Conservation (phyloP, 2,888 invertebrate genomes). For the Drosophila lutescens region DNA sequence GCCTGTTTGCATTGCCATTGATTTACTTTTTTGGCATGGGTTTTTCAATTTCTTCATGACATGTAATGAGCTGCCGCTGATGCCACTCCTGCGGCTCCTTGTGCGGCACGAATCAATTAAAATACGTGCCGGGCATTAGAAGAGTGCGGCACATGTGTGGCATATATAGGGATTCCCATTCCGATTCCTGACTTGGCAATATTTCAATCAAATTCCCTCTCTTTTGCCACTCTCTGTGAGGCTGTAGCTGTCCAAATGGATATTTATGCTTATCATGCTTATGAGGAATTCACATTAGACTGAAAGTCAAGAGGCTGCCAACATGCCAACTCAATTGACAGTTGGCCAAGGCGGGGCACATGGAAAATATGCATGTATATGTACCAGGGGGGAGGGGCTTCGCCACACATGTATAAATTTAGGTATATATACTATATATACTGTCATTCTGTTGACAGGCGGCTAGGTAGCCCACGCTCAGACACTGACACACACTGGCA, state of each 20-base stretch:
- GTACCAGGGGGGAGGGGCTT: too few relatives aligned
- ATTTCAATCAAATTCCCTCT: slow-evolving; percentile 43
- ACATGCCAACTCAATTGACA: slow-evolving; percentile 80
- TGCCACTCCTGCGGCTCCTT: slow-evolving; percentile 39
- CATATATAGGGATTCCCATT: neutral
- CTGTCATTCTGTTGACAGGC: slow-evolving; percentile 78
- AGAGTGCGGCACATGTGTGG: slow-evolving; percentile 29
- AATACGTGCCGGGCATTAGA: slow-evolving; percentile 81
- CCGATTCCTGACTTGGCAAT: slow-evolving; percentile 63
- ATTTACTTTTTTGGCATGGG: slow-evolving; percentile 47
- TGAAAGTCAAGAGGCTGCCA: slow-evolving; percentile 76
- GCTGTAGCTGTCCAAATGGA: slow-evolving; percentile 30
- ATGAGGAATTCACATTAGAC: slow-evolving; percentile 75
- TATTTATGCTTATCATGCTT: slow-evolving; percentile 69
- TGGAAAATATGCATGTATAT: slow-evolving; percentile 21
- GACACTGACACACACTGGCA: slow-evolving; percentile 60
- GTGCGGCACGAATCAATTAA: slow-evolving; percentile 80
- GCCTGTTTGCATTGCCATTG: slow-evolving; percentile 48
- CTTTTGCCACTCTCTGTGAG: neutral
- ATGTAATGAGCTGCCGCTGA: slow-evolving; percentile 50
- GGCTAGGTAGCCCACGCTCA: slow-evolving; percentile 67
- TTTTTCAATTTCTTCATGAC: slow-evolving; percentile 38
- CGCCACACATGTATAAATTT: slow-evolving; percentile 10
- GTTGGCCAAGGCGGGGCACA: slow-evolving; percentile 65
- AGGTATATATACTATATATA: slow-evolving; percentile 56